Evolutionary conservation across 2,888 invertebrate genomes (phyloP), one percentile per base, ranked within the genome.

Genomic region (Dysmachus trigonus): DNA sequence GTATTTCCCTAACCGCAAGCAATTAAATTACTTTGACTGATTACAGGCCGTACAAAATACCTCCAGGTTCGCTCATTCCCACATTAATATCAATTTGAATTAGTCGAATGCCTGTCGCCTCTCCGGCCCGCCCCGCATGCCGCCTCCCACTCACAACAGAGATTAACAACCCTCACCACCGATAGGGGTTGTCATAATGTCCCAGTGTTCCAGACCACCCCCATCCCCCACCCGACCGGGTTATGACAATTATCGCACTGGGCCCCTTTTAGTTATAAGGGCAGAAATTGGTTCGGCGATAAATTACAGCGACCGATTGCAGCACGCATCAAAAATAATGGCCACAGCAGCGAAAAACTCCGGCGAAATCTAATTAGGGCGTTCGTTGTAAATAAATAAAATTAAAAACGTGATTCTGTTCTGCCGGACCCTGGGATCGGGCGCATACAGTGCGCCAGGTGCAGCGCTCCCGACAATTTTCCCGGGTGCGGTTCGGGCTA

Each of bases 381-480:
- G 33, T 76, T 76, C 38, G 76, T 76, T 38, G 38, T 76, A 76
- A 76, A 76, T 76, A 76, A 76, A 76, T 76, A 76, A 76, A 76
- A 35, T 76, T 76, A 76, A 76, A 76, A 76, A 76, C 22, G 22
- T 22, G 33, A 38, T 76, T 76, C 35, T 33, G 33, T 76, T 76
- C 35, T 33, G 33, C 10, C 76, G 38, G 38, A 8, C 33, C 5
- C 15, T 13, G 38, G 22, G 76, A 38, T n/a, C 38, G 38, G 22
- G 38, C 33, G 10, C 22, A 22, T 22, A n/a, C n/a, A 4, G 76
- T 76, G 38, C 22, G 38, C 76, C 76, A 76, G 76, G 35, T 76
- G 76, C 76, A 76, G 8, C n/a, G 38, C n/a, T 35, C 38, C 76
- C 22, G 76, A 35, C 35, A 76, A 38, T 76, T 76, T 76, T 18